phyloP scores from a whole-genome alignment of 2,797 vertebrate species.

The Platyrinchus mystaceus region DNA sequence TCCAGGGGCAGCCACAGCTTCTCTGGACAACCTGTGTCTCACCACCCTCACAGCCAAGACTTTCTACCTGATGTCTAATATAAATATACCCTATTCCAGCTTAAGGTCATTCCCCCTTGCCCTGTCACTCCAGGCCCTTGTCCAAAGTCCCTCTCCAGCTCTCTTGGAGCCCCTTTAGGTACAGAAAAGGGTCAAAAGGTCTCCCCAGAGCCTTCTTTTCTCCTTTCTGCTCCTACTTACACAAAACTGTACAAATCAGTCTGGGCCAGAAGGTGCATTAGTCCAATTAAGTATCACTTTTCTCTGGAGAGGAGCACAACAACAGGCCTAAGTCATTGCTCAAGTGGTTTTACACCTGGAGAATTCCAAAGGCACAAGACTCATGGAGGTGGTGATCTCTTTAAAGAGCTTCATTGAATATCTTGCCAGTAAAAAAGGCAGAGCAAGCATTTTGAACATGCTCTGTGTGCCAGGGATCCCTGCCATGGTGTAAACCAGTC shows the following conservation, averaged over 20 bases:
- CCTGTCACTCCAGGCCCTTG: too few species aligned
- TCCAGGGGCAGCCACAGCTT: too few species aligned
- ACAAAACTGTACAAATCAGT: neutral
- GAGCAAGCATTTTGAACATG: neutral
- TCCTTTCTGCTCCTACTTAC: neutral
- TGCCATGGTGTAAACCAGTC: neutral
- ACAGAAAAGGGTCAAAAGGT: neutral
- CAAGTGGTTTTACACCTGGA: neutral
- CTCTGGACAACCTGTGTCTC: too few species aligned
- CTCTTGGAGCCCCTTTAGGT: neutral
- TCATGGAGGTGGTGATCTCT: rapidly evolving
- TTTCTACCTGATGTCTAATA: too few species aligned
- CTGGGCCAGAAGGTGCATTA: neutral
- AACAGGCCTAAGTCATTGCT: neutral
- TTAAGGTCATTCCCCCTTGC: too few species aligned
- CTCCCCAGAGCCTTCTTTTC: neutral
- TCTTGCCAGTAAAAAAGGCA: neutral
- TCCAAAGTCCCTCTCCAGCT: neutral
- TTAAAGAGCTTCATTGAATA: neutral
- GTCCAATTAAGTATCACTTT: neutral
- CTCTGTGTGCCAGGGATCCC: neutral
- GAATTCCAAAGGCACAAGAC: neutral
- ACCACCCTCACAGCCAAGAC: too few species aligned
- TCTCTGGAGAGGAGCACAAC: neutral
- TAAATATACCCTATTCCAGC: too few species aligned